Percentiles rank a stretch among this genome's conserved stretches.
These are phyloP conservation scores for Melanostigma gelatinosum DNA, from an alignment of 2,113 vertebrate species.

Conservation along the genomic window DNA sequence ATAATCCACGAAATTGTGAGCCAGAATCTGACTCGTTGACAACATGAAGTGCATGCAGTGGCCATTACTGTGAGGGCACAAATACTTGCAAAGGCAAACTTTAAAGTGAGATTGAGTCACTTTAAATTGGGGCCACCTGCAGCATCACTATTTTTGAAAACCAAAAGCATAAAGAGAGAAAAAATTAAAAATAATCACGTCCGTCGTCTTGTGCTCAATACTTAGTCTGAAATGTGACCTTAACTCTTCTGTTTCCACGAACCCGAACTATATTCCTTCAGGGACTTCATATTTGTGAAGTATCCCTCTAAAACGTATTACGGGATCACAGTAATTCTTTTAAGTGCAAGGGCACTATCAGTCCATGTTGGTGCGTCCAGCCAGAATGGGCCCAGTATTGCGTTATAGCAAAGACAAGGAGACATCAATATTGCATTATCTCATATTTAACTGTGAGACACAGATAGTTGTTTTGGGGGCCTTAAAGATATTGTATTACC, in stretches of 20 bases:
- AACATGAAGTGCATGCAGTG: not conserved
- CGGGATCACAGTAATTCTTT: conserved; percentile 72
- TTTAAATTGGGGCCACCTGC: not conserved
- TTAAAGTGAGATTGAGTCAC: not conserved
- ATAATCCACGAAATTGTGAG: not conserved
- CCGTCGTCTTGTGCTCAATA: conserved; percentile 42
- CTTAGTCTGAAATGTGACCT: conserved; percentile 49
- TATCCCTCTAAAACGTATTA: conserved; percentile 71
- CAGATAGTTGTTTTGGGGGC: conserved; percentile 79
- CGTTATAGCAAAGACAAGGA: conserved; percentile 76
- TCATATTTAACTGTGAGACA: conserved; percentile 79
- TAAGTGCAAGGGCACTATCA: conserved; percentile 71
- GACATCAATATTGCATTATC: conserved; percentile 81
- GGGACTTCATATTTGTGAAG: conserved; percentile 70
- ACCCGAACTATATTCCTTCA: conserved; percentile 50
- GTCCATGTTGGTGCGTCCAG: conserved; percentile 69
- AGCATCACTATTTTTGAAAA: not conserved
- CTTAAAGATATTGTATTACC: conserved; percentile 81
- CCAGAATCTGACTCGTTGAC: not conserved
- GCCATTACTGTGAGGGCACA: not conserved
- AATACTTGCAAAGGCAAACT: not conserved
- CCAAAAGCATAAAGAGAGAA: not conserved
- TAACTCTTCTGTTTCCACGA: conserved; percentile 52
- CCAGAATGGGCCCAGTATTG: conserved; percentile 73
- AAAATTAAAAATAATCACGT: conserved; percentile 2